Percentiles rank a stretch among this genome's conserved stretches.
phyloP scores from a whole-genome alignment of 2,113 vertebrate species.

The Calyptomena viridis region DNA sequence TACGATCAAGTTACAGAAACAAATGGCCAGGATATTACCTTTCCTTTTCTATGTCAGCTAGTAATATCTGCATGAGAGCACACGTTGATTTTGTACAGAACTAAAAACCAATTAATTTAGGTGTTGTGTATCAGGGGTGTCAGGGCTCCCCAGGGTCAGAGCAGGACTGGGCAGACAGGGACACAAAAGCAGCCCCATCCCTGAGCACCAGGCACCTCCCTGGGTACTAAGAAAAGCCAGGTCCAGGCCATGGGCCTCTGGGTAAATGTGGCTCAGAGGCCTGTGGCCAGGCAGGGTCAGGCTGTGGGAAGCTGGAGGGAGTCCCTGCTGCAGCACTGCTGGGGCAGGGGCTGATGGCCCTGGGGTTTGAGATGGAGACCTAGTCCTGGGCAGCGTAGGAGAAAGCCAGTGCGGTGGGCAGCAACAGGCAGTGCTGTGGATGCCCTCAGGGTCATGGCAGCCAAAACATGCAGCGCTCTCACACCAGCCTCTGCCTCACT shows the following conservation, averaged over 20 bases:
- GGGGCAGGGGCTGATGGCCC: background rate
- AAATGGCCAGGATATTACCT: background rate
- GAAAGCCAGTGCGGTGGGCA: rapidly evolving
- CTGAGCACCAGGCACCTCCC: background rate
- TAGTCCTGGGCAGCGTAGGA: background rate
- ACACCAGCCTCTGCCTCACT: background rate
- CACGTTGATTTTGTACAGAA: background rate
- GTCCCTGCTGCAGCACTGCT: rapidly evolving
- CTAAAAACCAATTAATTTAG: background rate
- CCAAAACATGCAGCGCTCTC: background rate
- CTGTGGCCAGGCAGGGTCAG: background rate
- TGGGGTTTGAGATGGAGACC: background rate
- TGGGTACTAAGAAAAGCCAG: rapidly evolving
- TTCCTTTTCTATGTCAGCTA: background rate
- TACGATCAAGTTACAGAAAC: constrained; percentile 49
- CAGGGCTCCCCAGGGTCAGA: no score
- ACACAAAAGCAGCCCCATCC: background rate
- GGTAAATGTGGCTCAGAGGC: rapidly evolving
- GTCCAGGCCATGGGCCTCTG: no score
- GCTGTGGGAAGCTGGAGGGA: rapidly evolving
- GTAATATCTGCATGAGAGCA: background rate
- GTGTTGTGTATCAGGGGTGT: rapidly evolving
- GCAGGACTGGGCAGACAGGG: background rate
- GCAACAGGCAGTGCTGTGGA: background rate
- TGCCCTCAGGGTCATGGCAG: background rate